Conservation (phyloP, 1,140 invertebrate species). For the Platyscapa corneri region DNA sequence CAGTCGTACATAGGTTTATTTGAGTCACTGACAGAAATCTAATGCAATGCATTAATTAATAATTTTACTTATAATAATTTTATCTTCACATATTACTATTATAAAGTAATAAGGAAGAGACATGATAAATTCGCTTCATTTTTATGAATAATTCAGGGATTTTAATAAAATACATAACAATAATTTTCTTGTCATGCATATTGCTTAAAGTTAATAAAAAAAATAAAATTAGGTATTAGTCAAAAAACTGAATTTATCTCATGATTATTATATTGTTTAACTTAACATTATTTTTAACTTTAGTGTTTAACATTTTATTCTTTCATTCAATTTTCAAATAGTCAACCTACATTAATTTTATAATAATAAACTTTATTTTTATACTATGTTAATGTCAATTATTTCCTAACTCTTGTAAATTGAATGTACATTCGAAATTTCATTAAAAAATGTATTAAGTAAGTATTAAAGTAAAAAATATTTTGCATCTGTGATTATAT, state of each 20-base stretch:
- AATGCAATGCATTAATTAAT: neutral
- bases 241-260: neutral
- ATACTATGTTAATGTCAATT: neutral
- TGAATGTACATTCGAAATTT: neutral
- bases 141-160: neutral
- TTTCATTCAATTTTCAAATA: neutral
- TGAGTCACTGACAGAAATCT: constrained; percentile 18
- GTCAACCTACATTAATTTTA: neutral
- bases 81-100: neutral
- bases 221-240: neutral
- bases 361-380: neutral
- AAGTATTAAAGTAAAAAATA: neutral
- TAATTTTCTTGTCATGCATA: constrained; percentile 17
- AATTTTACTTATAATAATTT: neutral
- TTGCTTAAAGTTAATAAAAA: neutral
- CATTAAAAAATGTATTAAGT: neutral
- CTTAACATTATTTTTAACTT: neutral
- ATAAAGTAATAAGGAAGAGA: constrained; percentile 23
- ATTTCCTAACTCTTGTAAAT: neutral
- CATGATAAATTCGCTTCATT: constrained; percentile 3
- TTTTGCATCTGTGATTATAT: neutral
- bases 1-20: neutral
- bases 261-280: neutral
- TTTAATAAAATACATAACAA: constrained; percentile 8
- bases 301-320: neutral